These are phyloP conservation scores for Hydractinia echinata DNA, from an alignment of 30 jellyfish, hydroid and myxozoan genomes.

Conservation along the genomic window DNA sequence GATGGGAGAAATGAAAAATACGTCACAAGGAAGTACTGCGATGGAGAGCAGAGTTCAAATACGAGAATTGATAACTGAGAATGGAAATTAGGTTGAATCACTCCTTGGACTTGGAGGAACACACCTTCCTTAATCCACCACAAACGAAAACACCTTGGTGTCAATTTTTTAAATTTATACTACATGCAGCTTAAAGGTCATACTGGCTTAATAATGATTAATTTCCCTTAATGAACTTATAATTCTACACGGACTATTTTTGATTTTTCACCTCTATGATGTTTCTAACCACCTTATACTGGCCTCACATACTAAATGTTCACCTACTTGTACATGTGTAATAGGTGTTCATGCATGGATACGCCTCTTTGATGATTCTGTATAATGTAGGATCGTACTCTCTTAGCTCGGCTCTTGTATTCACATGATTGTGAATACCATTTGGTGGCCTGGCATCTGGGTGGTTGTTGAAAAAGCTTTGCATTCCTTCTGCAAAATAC, in stretches of 20 bases:
- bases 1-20: not conserved
- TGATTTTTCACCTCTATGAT: no score
- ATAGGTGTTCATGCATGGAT: conserved; percentile 38
- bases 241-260: no score
- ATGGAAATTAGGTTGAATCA: no score
- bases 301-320: not conserved
- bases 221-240: no score
- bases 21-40: not conserved
- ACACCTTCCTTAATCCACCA: no score
- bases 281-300: no score
- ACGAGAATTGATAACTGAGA: no score
- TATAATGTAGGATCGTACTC: conserved; percentile 52
- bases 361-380: conserved; percentile 43
- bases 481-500: conserved; percentile 64
- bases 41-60: not conserved
- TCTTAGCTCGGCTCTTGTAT: conserved; percentile 35
- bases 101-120: no score
- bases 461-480: conserved; percentile 56
- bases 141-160: no score
- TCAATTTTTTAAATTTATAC: no score
- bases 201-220: no score
- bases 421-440: conserved; percentile 45
- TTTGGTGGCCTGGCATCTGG: conserved; percentile 42
- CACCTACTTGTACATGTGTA: conserved; percentile 11
- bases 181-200: no score